Percentiles rank a stretch among this genome's conserved stretches.
Evolutionary conservation across 2,797 vertebrate species (phyloP).

Genomic region (Octomys mimax): DNA sequence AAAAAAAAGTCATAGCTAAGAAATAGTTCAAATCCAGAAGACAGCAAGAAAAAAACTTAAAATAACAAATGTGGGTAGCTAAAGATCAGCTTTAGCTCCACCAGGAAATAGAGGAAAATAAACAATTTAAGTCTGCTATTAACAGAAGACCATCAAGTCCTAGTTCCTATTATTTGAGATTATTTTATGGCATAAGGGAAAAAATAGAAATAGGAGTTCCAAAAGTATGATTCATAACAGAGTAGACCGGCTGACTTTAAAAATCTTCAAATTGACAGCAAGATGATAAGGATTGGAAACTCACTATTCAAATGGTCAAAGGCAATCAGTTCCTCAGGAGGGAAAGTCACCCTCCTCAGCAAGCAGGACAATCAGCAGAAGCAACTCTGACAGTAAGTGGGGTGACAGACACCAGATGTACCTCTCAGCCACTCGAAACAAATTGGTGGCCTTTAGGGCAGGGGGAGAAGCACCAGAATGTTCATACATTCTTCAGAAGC

Average conservation of each 20-base stretch:
- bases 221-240: slow-evolving; percentile 56
- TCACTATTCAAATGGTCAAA: not conserved
- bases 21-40: not conserved
- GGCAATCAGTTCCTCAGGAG: slow-evolving; percentile 6
- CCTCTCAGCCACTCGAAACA: not conserved
- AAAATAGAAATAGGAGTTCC: slow-evolving; percentile 18
- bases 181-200: not conserved
- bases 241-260: slow-evolving; percentile 25
- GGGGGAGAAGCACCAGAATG: not conserved
- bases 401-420: not conserved
- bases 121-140: not conserved
- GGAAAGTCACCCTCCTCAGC: not conserved
- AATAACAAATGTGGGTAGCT: slow-evolving; percentile 13
- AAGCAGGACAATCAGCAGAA: not conserved
- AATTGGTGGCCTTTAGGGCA: not conserved
- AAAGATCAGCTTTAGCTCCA: slow-evolving; percentile 1
- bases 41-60: slow-evolving; percentile 1
- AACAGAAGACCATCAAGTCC: slow-evolving; percentile 3
- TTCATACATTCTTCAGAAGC: not conserved
- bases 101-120: slow-evolving; percentile 16
- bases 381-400: not conserved
- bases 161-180: slow-evolving; percentile 8
- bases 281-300: slow-evolving; percentile 24
- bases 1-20: not conserved
- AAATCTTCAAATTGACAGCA: slow-evolving; percentile 53